These are phyloP conservation scores for Gasterosteus aculeatus DNA, from an alignment of 2,113 vertebrate species.

Conservation along the genomic window DNA sequence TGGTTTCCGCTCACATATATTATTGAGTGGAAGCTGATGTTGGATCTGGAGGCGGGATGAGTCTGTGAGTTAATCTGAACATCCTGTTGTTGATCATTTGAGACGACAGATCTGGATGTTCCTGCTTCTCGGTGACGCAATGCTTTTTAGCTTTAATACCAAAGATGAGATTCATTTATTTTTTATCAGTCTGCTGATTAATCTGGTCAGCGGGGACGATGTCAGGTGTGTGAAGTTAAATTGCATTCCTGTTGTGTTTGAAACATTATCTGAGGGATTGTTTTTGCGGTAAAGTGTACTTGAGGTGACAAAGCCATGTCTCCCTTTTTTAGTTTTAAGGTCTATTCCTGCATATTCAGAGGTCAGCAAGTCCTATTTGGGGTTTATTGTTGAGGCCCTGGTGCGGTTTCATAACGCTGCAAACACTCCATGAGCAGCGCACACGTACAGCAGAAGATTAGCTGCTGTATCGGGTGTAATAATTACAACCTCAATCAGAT, in stretches of 20 bases:
- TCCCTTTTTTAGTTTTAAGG: neutral
- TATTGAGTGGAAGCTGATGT: slow-evolving; percentile 23
- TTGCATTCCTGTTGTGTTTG: slow-evolving; percentile 8
- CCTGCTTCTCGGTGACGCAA: slow-evolving; percentile 10
- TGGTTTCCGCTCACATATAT: neutral
- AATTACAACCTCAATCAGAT: neutral
- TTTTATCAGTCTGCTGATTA: slow-evolving; percentile 50
- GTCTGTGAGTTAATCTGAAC: slow-evolving; percentile 8
- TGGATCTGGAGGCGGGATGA: slow-evolving; percentile 1
- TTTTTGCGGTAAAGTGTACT: neutral
- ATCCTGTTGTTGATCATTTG: slow-evolving; percentile 6
- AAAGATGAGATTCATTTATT: slow-evolving; percentile 61
- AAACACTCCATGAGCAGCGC: too few relatives aligned
- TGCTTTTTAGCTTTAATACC: slow-evolving; percentile 39
- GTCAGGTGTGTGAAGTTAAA: slow-evolving; percentile 42
- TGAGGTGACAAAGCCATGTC: neutral
- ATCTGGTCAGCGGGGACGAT: slow-evolving; percentile 49
- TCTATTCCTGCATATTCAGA: neutral
- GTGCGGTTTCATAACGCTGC: neutral
- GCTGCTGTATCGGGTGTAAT: neutral
- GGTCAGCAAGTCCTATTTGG: neutral
- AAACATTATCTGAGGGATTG: neutral
- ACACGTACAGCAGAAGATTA: too few relatives aligned
- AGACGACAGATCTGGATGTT: slow-evolving; percentile 22
- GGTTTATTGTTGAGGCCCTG: too few relatives aligned